Base-by-base conservation (phyloP, 2,113 vertebrate species). In the Sander lucioperca region DNA sequence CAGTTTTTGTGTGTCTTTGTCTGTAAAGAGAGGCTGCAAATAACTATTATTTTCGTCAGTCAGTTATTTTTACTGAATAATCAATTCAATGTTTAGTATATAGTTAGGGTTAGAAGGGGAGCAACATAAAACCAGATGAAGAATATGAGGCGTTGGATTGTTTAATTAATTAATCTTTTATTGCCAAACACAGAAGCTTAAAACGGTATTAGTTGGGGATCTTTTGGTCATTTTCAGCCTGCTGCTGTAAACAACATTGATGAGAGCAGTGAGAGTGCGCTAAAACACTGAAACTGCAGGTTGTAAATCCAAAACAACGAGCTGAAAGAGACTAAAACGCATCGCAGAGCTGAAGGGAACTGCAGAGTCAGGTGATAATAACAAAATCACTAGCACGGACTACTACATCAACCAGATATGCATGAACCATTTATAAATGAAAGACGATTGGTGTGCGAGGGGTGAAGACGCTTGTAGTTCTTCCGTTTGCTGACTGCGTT, bases 1-100 rank as follows among this genome's bases (percentile, higher is more conserved):
- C 62, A 68, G 86, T 53, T 67, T 13, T 50, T 39, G 47, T 27
- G 57, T 59, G 58, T 23, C 36, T 73, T 43, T 77, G 50, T 33
- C 48, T 56, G 33, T 51, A 6, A 30, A 25, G 13, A 9, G 25
- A 39, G 5, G n/a, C n/a, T 30, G 18, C 45, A 59, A 25, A 6
- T 6, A 21, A 27, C 9, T 18, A 43, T 27, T 51, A 48, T 36
- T 36, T 30, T n/a, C 43, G 18, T 56, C 25, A 36, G 56, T 18
- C 14, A 10, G 6, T 48, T 47, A 11, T 47, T 54, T 43, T 27
- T 68, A 43, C 2, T 53, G 18, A 67, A 19, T 8, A 25, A 36
- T 74, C 1, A 9, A 39, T 25, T 3, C 39, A 27, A 1, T 47
- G 0, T 21, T 68, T 27, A 6, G 16, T 50, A 19, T 30, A 3